A percentile compares a stretch with the other conserved stretches of the same genome.
Evolutionary conservation across 2,797 vertebrate species (phyloP).

Genomic region (Danio choprae): DNA sequence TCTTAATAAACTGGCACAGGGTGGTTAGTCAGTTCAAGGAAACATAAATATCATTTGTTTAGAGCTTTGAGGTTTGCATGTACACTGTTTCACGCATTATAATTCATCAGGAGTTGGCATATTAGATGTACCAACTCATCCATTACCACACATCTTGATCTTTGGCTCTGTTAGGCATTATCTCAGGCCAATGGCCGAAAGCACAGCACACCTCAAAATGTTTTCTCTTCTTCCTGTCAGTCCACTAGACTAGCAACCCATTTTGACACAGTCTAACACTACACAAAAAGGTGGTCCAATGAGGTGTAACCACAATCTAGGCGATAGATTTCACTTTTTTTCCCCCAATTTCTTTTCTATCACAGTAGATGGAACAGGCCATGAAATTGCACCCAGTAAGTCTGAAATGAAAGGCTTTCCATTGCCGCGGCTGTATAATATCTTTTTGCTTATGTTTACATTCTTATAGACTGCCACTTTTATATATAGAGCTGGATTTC

Average conservation of each 20-base stretch:
- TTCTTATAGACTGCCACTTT: constrained; percentile 67
- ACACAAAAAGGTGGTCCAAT: constrained; percentile 81
- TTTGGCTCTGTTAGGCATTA: background rate
- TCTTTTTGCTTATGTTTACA: constrained; percentile 73
- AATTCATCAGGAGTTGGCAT: background rate
- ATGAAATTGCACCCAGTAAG: constrained; percentile 87
- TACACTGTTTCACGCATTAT: background rate
- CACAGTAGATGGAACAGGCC: constrained; percentile 72
- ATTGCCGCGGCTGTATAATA: constrained; percentile 74
- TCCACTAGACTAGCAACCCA: constrained; percentile 71
- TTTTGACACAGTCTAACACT: constrained; percentile 74
- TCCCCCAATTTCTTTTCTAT: constrained; percentile 85
- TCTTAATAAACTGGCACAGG: background rate
- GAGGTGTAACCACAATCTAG: constrained; percentile 87
- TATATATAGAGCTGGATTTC: constrained; percentile 72
- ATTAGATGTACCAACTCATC: background rate
- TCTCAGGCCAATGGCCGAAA: constrained; percentile 9
- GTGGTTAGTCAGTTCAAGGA: background rate
- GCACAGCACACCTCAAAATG: background rate
- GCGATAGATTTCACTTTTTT: constrained; percentile 88
- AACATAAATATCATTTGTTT: background rate
- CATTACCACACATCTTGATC: background rate
- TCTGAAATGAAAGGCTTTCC: constrained; percentile 80
- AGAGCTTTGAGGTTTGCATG: background rate
- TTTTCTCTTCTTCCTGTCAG: constrained; percentile 70